Base-by-base conservation (phyloP, 92 coral and sea anemone genomes). In the Meandrina meandrites region DNA sequence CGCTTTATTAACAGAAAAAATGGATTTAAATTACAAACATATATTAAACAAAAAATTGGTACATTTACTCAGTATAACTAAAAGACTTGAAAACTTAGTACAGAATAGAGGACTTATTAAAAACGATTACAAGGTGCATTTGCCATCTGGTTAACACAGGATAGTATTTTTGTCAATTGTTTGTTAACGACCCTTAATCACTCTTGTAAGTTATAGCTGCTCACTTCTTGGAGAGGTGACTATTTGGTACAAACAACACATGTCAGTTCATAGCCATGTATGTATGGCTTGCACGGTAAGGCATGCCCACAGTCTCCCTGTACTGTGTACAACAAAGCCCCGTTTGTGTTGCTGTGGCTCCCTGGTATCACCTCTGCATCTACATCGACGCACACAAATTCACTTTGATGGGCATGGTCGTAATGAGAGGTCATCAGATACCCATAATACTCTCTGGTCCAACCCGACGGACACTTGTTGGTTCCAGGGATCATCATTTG, bases 361-460 rank as follows among this genome's bases (percentile, higher is more conserved):
- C 95, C 95, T 11, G 85, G 91, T 0, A 80, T 50, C 4, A 64
- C 85, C 82, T 91, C 92, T 17, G 98, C 92, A 22, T 85, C 81
- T 32, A 40, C 89, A 72, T 93, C 98, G 14, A 93, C 94, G 80
- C 98, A 95, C n/a, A 95, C 85, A 72, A 31, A 91, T 14, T 90
- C 87, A 40, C 69, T 84, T 22, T 91, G 79, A 53, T 86, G 93
- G 54, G 35, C n/a, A 37, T 91, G 94, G 10, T 28, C 28, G 57
- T 87, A 87, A 58, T 88, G 92, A 22, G 86, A 86, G 18, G 92
- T 79, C 96, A 95, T 93, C 28, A 93, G 86, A 83, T 93, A 93
- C 70, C 98, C 98, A 53, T 90, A 42, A 90, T 95, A 95, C 88
- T 95, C 98, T 24, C 84, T 81, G 64, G 92, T 88, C 95, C 96